Percentiles rank a stretch among this genome's conserved stretches.
Conservation (phyloP, 1,140 invertebrate genomes). For the Macrobrachium rosenbergii region DNA sequence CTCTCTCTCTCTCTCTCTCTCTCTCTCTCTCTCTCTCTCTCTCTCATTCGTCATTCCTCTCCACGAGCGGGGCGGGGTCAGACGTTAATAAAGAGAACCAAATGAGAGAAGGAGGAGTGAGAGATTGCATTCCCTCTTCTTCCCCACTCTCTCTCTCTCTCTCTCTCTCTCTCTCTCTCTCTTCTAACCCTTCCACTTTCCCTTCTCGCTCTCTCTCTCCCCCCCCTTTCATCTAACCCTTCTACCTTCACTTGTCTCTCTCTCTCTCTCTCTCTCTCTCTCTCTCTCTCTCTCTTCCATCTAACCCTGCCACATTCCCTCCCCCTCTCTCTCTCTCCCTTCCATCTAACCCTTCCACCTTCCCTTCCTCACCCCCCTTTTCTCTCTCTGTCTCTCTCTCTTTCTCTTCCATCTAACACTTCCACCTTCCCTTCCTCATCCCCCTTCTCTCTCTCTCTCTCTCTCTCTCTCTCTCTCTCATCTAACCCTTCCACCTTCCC, state of each 20-base stretch:
- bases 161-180: not conserved
- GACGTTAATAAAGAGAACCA: too few relatives aligned
- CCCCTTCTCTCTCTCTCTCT: not conserved
- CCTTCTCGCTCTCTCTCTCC: too few relatives aligned
- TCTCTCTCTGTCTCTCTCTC: not conserved
- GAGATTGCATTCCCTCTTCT: not conserved
- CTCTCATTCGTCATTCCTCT: not conserved
- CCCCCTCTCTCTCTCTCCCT: not conserved
- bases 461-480: too few relatives aligned
- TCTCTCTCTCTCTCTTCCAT: not conserved
- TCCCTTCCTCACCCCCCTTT: too few relatives aligned
- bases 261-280: slow-evolving; percentile 4
- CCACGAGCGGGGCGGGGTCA: not conserved
- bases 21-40: slow-evolving; percentile 19
- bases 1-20: not conserved
- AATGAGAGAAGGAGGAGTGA: too few relatives aligned
- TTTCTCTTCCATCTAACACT: not conserved
- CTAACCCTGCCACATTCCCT: not conserved
- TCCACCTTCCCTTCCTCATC: not conserved
- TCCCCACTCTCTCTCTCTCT: not conserved
- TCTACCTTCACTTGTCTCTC: not conserved
- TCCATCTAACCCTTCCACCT: too few relatives aligned
- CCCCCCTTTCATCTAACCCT: too few relatives aligned
- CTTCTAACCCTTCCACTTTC: not conserved
- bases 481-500: not conserved